phyloP scores from a whole-genome alignment of 2,113 vertebrate species.

The Probosciger aterrimus region DNA sequence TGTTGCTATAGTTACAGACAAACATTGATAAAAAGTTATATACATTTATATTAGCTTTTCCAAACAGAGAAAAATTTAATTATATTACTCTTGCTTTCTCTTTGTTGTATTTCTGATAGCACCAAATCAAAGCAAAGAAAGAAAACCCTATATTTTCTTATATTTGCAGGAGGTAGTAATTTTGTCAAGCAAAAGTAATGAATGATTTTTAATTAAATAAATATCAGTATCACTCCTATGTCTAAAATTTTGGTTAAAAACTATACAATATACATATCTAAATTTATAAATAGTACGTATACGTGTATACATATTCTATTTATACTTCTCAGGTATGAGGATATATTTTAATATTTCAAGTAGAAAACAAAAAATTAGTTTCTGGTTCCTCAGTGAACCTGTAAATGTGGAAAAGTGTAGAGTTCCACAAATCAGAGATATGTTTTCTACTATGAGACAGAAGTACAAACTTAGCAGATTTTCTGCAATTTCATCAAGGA shows the following conservation, averaged over 20 bases:
- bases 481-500: constrained; percentile 4
- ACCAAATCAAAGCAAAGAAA: neutral
- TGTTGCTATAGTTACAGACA: neutral
- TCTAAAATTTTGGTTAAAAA: neutral
- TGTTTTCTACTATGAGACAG: constrained; percentile 25
- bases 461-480: constrained; percentile 45
- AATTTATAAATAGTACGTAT: neutral
- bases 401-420: neutral
- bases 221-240: neutral
- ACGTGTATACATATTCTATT: neutral
- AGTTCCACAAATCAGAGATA: constrained; percentile 1
- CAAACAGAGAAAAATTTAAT: neutral
- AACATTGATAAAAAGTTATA: neutral
- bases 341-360: neutral
- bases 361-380: neutral
- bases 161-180: neutral
- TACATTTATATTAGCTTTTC: neutral
- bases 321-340: neutral
- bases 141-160: rapidly evolving
- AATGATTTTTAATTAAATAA: neutral
- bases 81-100: neutral
- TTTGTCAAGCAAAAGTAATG: neutral
- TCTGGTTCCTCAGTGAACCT: neutral
- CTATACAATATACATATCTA: neutral
- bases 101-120: neutral